Base-by-base conservation (phyloP, 2,888 invertebrate genomes). In the Odontomyia ornata region DNA sequence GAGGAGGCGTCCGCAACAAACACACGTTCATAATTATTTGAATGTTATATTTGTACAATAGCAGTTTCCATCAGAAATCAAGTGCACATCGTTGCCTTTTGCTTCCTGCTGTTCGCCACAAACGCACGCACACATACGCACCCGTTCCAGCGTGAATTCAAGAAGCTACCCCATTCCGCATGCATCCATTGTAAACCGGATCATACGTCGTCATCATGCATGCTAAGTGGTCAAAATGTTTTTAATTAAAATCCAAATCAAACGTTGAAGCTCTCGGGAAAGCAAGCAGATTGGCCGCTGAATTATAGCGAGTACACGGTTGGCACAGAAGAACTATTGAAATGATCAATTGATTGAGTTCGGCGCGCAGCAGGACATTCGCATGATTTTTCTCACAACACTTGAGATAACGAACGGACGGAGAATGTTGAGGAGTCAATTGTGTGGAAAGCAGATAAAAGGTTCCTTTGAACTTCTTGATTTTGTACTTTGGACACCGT, bases 181-280 rank as follows among this genome's bases (percentile, higher is more conserved):
- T 18, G 46, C 1, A 57, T 13, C 57, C 43, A 57, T 73, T 43
- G 23, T 57, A 5, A 23, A n/a, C 60, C 57, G 57, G 36, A 73
- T 57, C 73, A 73, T 60, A 73, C 73, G 73, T 23, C 73, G 60
- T 73, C 73, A 57, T 73, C 57, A 60, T 60, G 36, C 73, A 57
- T 36, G 60, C 36, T 57, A 43, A 73, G 73, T 73, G 73, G 57
- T 73, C 73, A 73, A 73, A 73, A 73, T 73, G 60, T 73, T 73
- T 73, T 73, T 73, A 73, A 73, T 73, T 73, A 73, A 73, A 57
- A 43, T 36, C 28, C 25, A 73, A 57, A 27, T 36, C 36, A 25
- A 69, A 47, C 23, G 28, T 36, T 36, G 36, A 21, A 57, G 7
- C 52, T 11, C 18, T 72, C 28, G 56, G 21, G 69, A 47, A 25